Evolutionary conservation across 2,113 vertebrate genomes (phyloP), one percentile per base, ranked within the genome.

Genomic region (Gracilinanus agilis): DNA sequence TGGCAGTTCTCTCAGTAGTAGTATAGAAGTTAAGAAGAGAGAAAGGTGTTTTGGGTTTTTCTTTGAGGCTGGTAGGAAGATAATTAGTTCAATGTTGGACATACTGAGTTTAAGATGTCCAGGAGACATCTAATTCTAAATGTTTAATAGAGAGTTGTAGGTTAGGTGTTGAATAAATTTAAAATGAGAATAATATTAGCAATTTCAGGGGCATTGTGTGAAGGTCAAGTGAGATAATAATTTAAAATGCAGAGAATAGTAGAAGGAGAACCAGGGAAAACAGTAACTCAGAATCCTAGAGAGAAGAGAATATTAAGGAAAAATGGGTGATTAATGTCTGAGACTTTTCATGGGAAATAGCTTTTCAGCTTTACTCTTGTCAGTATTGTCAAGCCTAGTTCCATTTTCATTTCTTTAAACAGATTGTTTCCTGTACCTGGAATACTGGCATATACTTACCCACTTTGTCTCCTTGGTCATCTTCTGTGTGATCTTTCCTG

Each of bases 161-260:
- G 27, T 67, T 67, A 67, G 58, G 29, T 49, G 29, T 10, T 67
- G 25, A 11, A 58, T 27, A 58, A 10, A 58, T 58, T 34, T 94
- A 90, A 83, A 90, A 89, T 91, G 75, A 19, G 21, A 11, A 90
- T 54, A 24, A 44, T 88, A 88, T 24, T 54, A 34, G 10, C 55
- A 92, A 29, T 90, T 92, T 83, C 90, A 90, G 29, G 58, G 27
- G 90, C 53, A 53, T 88, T 27, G 44, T 27, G 44, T 91, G 53
- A 92, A 83, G 49, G 53, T 92, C 58, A 88, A 95, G 83, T 90
- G 54, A 92, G 24, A 24, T 55, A 58, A 25, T 55, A 67, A 53
- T 92, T 90, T 53, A 88, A 92, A 94, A 49, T 53, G 88, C n/a
- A n/a, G n/a, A n/a, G n/a, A n/a, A n/a, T n/a, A n/a, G n/a, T n/a